These are phyloP conservation scores for Tenrec ecaudatus DNA, from an alignment of 2,113 vertebrate genomes.

Conservation along the genomic window DNA sequence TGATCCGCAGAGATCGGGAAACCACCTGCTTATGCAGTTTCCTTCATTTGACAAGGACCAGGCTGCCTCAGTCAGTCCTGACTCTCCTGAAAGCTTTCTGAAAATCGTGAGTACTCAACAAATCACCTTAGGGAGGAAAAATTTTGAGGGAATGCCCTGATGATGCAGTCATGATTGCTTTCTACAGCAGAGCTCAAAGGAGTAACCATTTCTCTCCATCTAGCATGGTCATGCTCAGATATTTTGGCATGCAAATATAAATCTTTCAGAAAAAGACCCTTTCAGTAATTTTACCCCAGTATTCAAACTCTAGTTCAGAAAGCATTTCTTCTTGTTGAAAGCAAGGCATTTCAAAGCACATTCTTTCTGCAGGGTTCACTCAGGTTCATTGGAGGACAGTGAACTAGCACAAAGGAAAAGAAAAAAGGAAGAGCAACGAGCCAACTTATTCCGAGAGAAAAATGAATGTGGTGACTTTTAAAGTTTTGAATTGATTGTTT, in stretches of 20 bases:
- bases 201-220: not conserved
- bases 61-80: not conserved
- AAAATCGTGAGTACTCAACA: not conserved
- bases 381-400: slow-evolving; percentile 45
- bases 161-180: slow-evolving; percentile 6
- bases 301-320: slow-evolving; percentile 22
- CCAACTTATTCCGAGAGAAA: slow-evolving; percentile 63
- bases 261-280: not conserved
- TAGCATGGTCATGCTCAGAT: not conserved
- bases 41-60: not conserved
- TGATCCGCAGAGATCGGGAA: not conserved
- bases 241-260: slow-evolving; percentile 9
- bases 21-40: not conserved
- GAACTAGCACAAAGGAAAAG: not conserved
- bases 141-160: not conserved
- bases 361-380: slow-evolving; percentile 60
- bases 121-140: not conserved
- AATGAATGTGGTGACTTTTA: slow-evolving; percentile 74
- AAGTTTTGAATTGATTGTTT: slow-evolving; percentile 70
- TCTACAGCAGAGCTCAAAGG: not conserved
- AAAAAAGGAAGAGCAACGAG: not conserved
- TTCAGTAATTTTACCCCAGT: not conserved
- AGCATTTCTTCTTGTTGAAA: slow-evolving; percentile 43
- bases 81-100: not conserved
- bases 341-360: slow-evolving; percentile 16